phyloP scores from a whole-genome alignment of 2,113 vertebrate species.

The Myiopsitta monachus region DNA sequence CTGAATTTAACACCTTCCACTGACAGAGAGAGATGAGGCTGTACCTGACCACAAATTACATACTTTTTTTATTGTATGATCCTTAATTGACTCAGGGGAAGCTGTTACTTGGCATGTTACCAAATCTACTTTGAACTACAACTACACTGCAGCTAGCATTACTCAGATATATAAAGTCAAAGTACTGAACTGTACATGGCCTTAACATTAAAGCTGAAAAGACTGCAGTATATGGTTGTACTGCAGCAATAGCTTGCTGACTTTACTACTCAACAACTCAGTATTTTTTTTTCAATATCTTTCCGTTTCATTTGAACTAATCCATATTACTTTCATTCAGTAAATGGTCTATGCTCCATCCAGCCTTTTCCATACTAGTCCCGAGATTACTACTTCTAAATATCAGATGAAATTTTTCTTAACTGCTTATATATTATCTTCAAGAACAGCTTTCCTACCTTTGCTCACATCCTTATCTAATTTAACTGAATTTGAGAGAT shows the following conservation, averaged over 20 bases:
- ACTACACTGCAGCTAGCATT: background rate
- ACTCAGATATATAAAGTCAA: background rate
- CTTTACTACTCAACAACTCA: background rate
- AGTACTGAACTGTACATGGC: background rate
- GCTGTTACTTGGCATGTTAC: background rate
- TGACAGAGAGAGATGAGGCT: background rate
- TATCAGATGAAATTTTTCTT: conserved; percentile 15
- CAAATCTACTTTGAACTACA: background rate
- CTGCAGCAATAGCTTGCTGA: background rate
- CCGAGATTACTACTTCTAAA: conserved; percentile 31
- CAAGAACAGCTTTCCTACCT: conserved; percentile 28
- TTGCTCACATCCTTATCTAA: conserved; percentile 49
- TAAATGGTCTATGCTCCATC: background rate
- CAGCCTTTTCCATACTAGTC: background rate
- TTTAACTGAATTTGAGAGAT: conserved; percentile 60
- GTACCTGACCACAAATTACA: background rate
- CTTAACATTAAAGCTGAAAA: background rate
- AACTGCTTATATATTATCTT: conserved; percentile 40
- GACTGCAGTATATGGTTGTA: background rate
- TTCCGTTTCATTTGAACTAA: background rate
- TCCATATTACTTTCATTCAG: background rate
- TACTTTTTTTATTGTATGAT: background rate
- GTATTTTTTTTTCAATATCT: background rate
- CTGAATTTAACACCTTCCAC: background rate
- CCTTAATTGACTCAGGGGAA: background rate